Evolutionary conservation across 2,888 invertebrate genomes (phyloP), one percentile per base, ranked within the genome.

Genomic region (Fragum whitleyi): DNA sequence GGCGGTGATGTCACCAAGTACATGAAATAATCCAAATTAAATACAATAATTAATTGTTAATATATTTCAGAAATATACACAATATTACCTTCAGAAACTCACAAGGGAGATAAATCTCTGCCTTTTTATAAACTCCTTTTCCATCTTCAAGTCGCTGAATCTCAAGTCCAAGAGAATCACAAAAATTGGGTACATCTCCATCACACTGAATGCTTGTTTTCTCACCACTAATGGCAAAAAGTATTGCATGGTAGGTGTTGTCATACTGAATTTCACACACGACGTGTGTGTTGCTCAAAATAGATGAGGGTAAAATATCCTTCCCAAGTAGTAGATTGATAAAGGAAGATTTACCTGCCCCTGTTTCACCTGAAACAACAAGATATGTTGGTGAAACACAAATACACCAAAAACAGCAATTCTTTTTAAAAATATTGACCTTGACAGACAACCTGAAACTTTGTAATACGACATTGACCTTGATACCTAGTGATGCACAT

Each of bases 261-360:
- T 74, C 55, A 59, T 88, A 84, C n/a, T 71, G 69, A 14, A 90
- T 88, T 75, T 90, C 89, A 82, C 88, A 89, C 21, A 90, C 86
- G 0, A 88, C 85, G 42, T 87, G 89, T 0, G 90, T 90, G 83
- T 89, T 90, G 51, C 89, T 89, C 1, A 89, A 84, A 7, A 88
- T 71, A 0, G 88, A 88, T 29, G 83, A 81, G 2, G 90, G 90
- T 28, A 90, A 77, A 23, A 86, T 77, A 26, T 87, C 77, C 32
- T 87, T 77, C 1, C 88, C 90, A 16, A 90, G 83, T 1, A 90
- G 61, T 11, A 88, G 73, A 68, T 90, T 90, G 62, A 90, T 88
- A 51, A 90, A 88, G 16, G 87, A 87, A 26, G 88, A 89, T 61
- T 90, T 90, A 9, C 90, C 90, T 19, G 90, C 84, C 9, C 88